phyloP scores from a whole-genome alignment of 2,113 vertebrate genomes.

The Pteropus alecto region DNA sequence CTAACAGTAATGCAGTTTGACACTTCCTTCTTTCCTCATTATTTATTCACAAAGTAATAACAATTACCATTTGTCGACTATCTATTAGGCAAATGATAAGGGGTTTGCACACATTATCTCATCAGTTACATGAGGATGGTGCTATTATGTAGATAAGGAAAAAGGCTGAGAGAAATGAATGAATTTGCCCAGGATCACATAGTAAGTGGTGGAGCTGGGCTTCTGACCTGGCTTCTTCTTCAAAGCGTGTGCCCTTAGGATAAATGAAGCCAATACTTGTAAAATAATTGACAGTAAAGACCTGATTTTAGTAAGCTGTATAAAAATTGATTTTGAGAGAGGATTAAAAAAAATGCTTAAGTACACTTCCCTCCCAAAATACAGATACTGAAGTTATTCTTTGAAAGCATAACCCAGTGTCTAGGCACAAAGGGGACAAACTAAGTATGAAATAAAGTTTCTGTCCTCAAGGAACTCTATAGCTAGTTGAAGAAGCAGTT shows the following conservation, averaged over 20 bases:
- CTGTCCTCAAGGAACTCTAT: not conserved
- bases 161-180: not conserved
- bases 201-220: not conserved
- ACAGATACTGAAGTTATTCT: not conserved
- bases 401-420: not conserved
- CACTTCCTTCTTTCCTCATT: not conserved
- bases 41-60: not conserved
- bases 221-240: not conserved
- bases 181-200: not conserved
- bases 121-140: not conserved
- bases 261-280: slow-evolving; percentile 15
- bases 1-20: not conserved
- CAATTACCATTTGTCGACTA: not conserved
- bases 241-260: not conserved
- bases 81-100: not conserved
- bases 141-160: not conserved
- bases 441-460: not conserved
- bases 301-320: slow-evolving; percentile 18
- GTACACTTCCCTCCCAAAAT: not conserved
- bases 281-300: not conserved
- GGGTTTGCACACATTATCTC: not conserved
- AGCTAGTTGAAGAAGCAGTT: not conserved
- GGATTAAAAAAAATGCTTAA: not conserved
- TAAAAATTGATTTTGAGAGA: not conserved
- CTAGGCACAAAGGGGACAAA: not conserved